phyloP scores from a whole-genome alignment of 2,797 vertebrate genomes.

The Cynodonichthys magdalenae region DNA sequence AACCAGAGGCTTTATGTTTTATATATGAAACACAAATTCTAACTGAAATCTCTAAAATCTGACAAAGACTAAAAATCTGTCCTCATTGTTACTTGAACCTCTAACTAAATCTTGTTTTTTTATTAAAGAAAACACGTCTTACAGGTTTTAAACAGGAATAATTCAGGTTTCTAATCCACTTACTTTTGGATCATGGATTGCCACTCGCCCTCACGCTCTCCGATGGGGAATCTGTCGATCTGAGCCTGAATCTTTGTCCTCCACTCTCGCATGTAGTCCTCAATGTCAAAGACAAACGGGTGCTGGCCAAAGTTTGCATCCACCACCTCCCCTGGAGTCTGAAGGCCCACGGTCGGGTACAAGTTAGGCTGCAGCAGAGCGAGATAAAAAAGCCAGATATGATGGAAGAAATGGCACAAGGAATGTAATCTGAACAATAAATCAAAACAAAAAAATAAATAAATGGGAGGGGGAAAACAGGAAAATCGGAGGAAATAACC shows the following conservation, averaged over 20 bases:
- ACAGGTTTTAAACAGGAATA: background rate
- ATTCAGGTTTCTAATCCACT: slow-evolving; percentile 51
- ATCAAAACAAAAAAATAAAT: slow-evolving; percentile 51
- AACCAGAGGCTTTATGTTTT: too few species aligned
- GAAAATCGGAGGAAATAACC: slow-evolving; percentile 31
- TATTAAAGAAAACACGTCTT: too few species aligned
- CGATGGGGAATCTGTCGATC: slow-evolving; percentile 92
- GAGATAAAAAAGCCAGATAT: background rate
- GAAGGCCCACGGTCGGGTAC: slow-evolving; percentile 96
- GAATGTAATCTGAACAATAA: slow-evolving; percentile 38
- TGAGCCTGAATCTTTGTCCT: slow-evolving; percentile 95
- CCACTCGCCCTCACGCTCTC: slow-evolving; percentile 95
- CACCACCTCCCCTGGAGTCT: slow-evolving; percentile 97
- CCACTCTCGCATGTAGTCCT: slow-evolving; percentile 99
- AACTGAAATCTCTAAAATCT: background rate
- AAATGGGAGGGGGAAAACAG: slow-evolving; percentile 24
- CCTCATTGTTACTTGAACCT: background rate
- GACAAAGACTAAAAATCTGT: background rate
- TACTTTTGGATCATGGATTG: slow-evolving; percentile 98
- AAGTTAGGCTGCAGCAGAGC: slow-evolving; percentile 88
- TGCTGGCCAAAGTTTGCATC: slow-evolving; percentile 97
- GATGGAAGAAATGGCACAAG: background rate
- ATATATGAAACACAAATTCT: too few species aligned
- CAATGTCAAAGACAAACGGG: slow-evolving; percentile 96
- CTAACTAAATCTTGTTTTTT: background rate